Conservation (phyloP, 2,797 vertebrate genomes). For the Gambelia wislizenii region DNA sequence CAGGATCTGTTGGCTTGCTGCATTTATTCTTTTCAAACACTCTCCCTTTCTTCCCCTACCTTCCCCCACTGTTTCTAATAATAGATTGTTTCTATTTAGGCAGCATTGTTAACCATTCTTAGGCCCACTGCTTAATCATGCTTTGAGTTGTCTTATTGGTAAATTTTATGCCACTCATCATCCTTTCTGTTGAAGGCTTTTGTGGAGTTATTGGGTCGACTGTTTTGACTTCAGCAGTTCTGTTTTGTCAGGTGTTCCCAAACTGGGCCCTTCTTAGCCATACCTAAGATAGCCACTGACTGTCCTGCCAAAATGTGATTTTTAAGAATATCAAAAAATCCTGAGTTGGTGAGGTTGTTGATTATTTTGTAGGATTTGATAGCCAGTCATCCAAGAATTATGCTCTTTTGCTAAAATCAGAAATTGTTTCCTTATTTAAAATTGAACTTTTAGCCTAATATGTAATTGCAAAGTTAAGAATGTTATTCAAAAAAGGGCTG, state of each 20-base stretch:
- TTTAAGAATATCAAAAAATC: neutral
- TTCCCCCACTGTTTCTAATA: neutral
- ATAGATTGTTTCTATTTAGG: neutral
- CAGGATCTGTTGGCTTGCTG: neutral
- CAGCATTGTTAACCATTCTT: neutral
- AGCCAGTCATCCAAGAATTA: neutral
- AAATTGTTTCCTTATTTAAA: neutral
- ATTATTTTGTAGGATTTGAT: neutral
- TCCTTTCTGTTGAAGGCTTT: too few relatives aligned
- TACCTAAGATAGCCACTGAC: neutral
- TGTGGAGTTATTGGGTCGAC: too few relatives aligned
- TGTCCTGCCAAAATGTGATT: neutral
- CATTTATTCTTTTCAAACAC: neutral
- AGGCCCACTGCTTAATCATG: neutral
- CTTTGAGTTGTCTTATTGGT: neutral
- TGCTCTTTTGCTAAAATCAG: neutral
- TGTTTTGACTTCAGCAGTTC: neutral
- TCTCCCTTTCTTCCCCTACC: neutral
- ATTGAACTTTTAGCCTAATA: neutral
- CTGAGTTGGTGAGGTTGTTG: neutral
- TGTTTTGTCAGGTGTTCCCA: neutral
- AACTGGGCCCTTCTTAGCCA: neutral
- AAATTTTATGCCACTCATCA: neutral
- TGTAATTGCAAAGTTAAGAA: neutral
- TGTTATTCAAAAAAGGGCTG: neutral